Base-by-base conservation (phyloP, 2,113 vertebrate genomes). In the Speoplatyrhinus poulsoni region DNA sequence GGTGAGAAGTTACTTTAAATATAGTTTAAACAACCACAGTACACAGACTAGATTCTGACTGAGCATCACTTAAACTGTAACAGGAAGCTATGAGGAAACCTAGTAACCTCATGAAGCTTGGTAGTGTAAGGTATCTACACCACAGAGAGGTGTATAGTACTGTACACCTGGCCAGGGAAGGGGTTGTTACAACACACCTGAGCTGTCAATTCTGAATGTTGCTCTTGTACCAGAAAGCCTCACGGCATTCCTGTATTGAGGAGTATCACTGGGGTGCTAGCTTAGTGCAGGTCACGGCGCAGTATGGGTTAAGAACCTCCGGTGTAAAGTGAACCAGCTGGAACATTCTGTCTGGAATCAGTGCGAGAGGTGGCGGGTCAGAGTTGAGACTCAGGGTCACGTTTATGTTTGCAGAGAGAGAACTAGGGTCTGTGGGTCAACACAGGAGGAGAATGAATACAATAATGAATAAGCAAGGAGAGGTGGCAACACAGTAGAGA, bases 321-420 rank as follows among this genome's bases (percentile, higher is more conserved):
- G 85, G 80, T 70, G 47, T 81, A 78, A 80, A 87, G 68, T 60
- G 62, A 84, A 72, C 67, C 79, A 80, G 58, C 67, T 82, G 61
- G 75, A 73, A 48, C 36, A 54, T 73, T 81, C 75, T 5, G 74
- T 74, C 66, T 81, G 79, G 72, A 72, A 64, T 78, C 80, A 76
- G 46, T 57, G 65, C 65, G 72, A 83, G 79, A 77, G 83, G 60
- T 64, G 56, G 70, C 65, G 86, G 86, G 85, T 84, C 83, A 79
- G 46, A 83, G 87, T 74, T 79, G 41, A 41, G 73, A 12, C 62
- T 48, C 10, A 5, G 65, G 82, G 76, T 85, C 79, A 78, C 19
- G 19, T 79, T 78, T 87, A 71, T 64, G 80, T 84, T 62, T 83
- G 70, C 62, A 60, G 64, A 75, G 72, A 54, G 75, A 67, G 75